Percentiles rank a stretch among this genome's conserved stretches.
Evolutionary conservation across 2,113 vertebrate species (phyloP).

Genomic region (Chaenogobius annularis): DNA sequence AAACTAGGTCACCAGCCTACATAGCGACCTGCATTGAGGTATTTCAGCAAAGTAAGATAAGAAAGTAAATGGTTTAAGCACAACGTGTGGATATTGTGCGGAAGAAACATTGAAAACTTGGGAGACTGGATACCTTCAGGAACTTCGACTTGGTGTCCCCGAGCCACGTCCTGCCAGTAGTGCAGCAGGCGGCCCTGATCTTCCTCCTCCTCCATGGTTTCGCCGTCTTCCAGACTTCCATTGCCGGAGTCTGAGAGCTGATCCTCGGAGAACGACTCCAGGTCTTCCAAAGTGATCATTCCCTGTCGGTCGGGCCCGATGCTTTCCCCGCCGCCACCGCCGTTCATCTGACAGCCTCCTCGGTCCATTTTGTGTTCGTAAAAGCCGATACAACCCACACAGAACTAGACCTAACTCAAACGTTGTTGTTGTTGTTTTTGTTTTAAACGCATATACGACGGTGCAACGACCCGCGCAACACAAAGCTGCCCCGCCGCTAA

Average conservation of each 20-base stretch:
- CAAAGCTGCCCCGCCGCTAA: background rate
- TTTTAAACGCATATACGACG: background rate
- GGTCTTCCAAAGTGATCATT: conserved; percentile 85
- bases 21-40: background rate
- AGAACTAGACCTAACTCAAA: background rate
- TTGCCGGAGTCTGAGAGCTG: conserved; percentile 75
- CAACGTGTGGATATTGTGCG: background rate
- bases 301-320: conserved; percentile 46
- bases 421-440: too few relatives aligned
- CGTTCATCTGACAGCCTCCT: conserved; percentile 78
- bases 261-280: conserved; percentile 82
- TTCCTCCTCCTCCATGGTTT: conserved; percentile 72
- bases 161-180: conserved; percentile 86
- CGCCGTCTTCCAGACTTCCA: conserved; percentile 75
- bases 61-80: background rate
- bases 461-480: background rate
- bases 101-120: background rate
- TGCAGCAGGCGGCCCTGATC: conserved; percentile 77
- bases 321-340: conserved; percentile 22
- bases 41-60: background rate
- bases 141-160: conserved; percentile 87
- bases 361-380: conserved; percentile 68
- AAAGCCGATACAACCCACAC: background rate
- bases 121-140: conserved; percentile 72
- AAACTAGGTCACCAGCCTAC: conserved; percentile 39